Conservation (phyloP, 2,888 invertebrate genomes). For the Allygus modestus region DNA sequence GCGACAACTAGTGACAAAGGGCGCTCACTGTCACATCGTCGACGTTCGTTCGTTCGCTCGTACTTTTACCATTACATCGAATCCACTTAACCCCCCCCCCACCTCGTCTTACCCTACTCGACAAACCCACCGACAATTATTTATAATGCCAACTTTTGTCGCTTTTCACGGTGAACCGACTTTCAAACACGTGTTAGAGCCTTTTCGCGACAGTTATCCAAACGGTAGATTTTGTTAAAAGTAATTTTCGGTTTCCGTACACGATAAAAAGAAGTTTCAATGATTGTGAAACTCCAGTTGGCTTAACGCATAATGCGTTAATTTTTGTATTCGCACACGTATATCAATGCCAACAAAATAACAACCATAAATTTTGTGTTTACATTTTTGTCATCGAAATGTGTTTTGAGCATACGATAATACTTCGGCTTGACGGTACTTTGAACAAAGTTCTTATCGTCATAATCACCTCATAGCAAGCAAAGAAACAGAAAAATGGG, state of each 20-base stretch:
- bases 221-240: conserved; percentile 9
- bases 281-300: background rate
- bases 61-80: conserved; percentile 32
- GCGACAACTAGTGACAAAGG: conserved; percentile 34
- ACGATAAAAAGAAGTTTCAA: conserved; percentile 1
- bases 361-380: too few relatives aligned
- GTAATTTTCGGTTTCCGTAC: background rate
- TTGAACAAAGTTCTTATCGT: too few relatives aligned
- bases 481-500: too few relatives aligned
- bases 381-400: too few relatives aligned
- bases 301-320: too few relatives aligned
- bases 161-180: conserved; percentile 35
- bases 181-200: conserved; percentile 30
- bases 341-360: too few relatives aligned
- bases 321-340: too few relatives aligned
- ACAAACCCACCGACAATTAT: conserved; percentile 39
- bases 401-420: too few relatives aligned
- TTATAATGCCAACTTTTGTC: conserved; percentile 56
- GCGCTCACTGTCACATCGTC: background rate
- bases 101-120: background rate
- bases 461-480: too few relatives aligned
- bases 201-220: conserved; percentile 17
- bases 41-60: background rate
- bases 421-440: too few relatives aligned
- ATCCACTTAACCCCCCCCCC: conserved; percentile 1